Base-by-base conservation (phyloP, 2,888 invertebrate species). In the Thalpophila matura region DNA sequence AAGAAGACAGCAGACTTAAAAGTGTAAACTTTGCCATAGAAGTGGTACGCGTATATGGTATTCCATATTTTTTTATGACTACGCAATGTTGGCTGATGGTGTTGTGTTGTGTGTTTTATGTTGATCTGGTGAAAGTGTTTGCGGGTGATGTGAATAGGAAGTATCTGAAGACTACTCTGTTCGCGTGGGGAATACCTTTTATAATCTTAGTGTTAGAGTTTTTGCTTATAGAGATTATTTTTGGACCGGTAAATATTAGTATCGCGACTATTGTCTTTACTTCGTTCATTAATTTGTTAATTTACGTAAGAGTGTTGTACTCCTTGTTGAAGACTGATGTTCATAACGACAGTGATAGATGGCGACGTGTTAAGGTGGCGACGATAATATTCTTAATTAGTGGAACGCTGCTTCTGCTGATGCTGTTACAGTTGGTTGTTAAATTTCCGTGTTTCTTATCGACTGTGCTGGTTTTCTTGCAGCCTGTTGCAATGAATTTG, bases 71-170 rank as follows among this genome's bases (percentile, higher is more conserved):
- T 61, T 68, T 4, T 72, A 43, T 68, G 12, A 27, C 55, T 0
- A 33, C 9, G 2, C 45, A 72, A 4, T 72, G 1, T 20, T 75
- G 77, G 74, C 20, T 76, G 9, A 6, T 72, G 4, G 18, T 68
- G 1, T 2, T 75, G 49, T 75, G 72, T 33, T 71, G 42, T 12
- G 3, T 61, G 6, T 67, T 75, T 7, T 75, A 75, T 18, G n/a
- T 50, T 14, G 63, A 72, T 3, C 12, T 71, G 2, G 67, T 67
- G 14, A 61, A 56, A 53, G 73, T 72, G 12, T 54, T 63, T 12
- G 12, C 6, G 12, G 10, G 14, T 56, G 38, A 53, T 1, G 14
- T 58, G 3, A 24, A 35, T 0, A 58, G 14, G 9, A 63, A 46
- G 12, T 67, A 63, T 9, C 49, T 72, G 2, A 77, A 61, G 20